Evolutionary conservation across 2,888 invertebrate genomes (phyloP), one percentile per base, ranked within the genome.

Genomic region (Drymonia ruficornis): DNA sequence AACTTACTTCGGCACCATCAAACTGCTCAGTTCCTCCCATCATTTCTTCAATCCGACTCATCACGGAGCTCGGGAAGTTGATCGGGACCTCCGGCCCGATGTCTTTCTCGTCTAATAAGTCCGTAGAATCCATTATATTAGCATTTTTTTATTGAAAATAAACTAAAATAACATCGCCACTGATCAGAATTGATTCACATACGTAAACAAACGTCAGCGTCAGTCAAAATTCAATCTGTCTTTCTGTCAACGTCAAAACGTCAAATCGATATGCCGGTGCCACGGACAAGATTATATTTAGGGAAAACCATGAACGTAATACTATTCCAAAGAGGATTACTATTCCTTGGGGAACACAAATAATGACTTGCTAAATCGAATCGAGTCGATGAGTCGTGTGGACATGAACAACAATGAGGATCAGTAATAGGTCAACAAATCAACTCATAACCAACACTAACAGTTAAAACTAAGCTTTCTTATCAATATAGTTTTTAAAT

Each of bases 21-120:
- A 99, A 94, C 2, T 98, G 98, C 86, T 99, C 99, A 51, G 96
- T 96, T 70, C 97, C 98, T 34, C 98, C 98, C 72, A 99, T 93
- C 45, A 98, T 96, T 96, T 98, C 85, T 84, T 98, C 98, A 63
- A 98, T 98, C 1, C 98, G 97, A 81, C 94, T 95, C 89, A 98
- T 96, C 7, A 98, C 98, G 74, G 97, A 97, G 52, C 95, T 95
- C 1, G 98, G 96, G 80, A 98, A 97, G 73, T 93, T 94, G 15
- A 94, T 93, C 69, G 90, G 91, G 19, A 88, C 89, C 43, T 92
- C 92, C 1, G 89, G 89, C 4, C 89, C 88, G 49, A 81, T 86
- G 60, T 91, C 91, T 46, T 91, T 91, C 54, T 91, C 91, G 28
- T 91, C 91, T 57, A 83, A 63, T 44, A 78, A 74, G 56, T 90